These are phyloP conservation scores for Drosophila sp. DNA, from an alignment of 1,140 invertebrate species.

Conservation along the genomic window DNA sequence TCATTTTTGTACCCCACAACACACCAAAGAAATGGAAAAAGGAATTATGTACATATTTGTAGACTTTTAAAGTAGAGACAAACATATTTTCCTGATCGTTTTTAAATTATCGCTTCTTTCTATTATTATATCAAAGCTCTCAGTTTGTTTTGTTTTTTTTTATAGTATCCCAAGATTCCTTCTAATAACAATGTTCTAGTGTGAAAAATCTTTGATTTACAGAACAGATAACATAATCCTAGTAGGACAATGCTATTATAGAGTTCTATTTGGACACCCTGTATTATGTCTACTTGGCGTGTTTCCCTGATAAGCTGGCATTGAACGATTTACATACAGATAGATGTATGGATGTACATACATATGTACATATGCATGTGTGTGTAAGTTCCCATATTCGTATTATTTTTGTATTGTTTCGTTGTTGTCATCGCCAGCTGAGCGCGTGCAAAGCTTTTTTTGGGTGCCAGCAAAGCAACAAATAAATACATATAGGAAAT, in stretches of 20 bases:
- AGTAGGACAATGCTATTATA: background rate
- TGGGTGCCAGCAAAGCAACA: slow-evolving; percentile 68
- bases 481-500: slow-evolving; percentile 47
- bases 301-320: slow-evolving; percentile 66
- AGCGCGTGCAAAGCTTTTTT: slow-evolving; percentile 70
- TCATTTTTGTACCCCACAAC: too few species aligned
- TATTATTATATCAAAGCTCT: too few species aligned
- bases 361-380: slow-evolving; percentile 6
- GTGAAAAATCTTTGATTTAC: too few species aligned
- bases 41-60: too few species aligned
- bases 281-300: slow-evolving; percentile 29
- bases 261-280: background rate
- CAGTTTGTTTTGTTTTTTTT: too few species aligned
- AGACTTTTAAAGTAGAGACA: too few species aligned
- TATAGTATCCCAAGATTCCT: too few species aligned
- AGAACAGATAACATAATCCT: too few species aligned
- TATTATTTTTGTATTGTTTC: slow-evolving; percentile 36
- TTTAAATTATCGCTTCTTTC: too few species aligned
- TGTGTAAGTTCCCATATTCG: slow-evolving; percentile 29
- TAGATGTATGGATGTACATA: background rate
- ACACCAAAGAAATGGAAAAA: too few species aligned
- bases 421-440: slow-evolving; percentile 52
- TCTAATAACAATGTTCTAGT: too few species aligned
- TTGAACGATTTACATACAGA: slow-evolving; percentile 50
- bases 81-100: too few species aligned